These are phyloP conservation scores for Dipodomys spectabilis DNA, from an alignment of 2,113 vertebrate species.

Conservation along the genomic window DNA sequence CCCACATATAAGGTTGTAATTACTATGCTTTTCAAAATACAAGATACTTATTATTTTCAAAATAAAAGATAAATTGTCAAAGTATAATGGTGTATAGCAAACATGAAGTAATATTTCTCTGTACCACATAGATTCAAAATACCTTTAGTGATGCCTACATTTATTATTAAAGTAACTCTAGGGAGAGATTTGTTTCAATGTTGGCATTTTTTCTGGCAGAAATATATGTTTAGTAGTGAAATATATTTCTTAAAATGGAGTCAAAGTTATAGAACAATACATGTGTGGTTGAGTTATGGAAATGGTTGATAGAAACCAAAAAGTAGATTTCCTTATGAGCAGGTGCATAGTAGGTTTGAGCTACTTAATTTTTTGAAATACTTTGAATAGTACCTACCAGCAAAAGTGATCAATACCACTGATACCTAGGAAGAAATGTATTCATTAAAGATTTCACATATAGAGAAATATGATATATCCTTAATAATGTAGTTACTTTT, in stretches of 20 bases:
- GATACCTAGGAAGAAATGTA: not conserved
- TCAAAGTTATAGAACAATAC: not conserved
- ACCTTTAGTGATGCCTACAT: not conserved
- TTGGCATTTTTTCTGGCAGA: not conserved
- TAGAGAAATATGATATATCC: not conserved
- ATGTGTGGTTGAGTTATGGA: not conserved
- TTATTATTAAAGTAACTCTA: not conserved
- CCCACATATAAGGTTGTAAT: not conserved
- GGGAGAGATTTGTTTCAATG: not conserved
- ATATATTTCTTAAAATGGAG: not conserved
- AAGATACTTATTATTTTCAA: not conserved
- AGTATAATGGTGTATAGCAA: not conserved
- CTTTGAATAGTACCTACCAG: not conserved
- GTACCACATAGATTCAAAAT: not conserved
- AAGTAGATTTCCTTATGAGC: not conserved
- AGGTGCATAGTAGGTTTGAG: not conserved
- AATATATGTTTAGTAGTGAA: not conserved
- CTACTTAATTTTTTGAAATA: conserved; percentile 49
- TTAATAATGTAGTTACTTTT: not conserved
- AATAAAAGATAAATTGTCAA: not conserved
- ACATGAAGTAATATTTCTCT: not conserved
- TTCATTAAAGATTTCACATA: not conserved
- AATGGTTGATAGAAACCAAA: not conserved
- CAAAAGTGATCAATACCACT: not conserved
- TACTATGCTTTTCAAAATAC: not conserved